Conservation (phyloP, 1,140 invertebrate genomes). For the Nomia melanderi region DNA sequence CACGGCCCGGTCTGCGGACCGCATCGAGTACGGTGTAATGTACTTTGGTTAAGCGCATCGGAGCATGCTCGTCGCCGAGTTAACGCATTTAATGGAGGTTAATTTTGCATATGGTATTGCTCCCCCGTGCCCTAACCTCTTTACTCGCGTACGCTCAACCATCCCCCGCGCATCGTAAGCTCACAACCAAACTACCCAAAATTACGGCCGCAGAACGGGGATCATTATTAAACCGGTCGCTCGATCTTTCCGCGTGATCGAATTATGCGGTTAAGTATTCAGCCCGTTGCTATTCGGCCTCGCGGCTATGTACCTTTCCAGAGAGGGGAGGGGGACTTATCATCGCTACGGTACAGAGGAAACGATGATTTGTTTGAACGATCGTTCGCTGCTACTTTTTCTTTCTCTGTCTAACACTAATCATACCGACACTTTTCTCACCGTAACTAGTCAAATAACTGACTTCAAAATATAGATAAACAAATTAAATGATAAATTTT, state of each 20-base stretch:
- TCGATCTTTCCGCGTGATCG: constrained; percentile 54
- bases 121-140: constrained; percentile 66
- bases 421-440: too few species aligned
- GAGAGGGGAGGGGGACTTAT: neutral
- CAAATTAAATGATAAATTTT: too few species aligned
- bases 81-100: constrained; percentile 73
- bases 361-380: neutral
- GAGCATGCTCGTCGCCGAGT: constrained; percentile 71
- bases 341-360: neutral
- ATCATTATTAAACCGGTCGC: constrained; percentile 59
- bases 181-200: constrained; percentile 62
- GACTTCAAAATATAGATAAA: too few species aligned
- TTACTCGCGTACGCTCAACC: constrained; percentile 61
- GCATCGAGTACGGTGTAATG: constrained; percentile 68
- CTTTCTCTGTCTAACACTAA: too few species aligned
- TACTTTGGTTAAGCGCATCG: constrained; percentile 72
- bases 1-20: constrained; percentile 32
- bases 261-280: constrained; percentile 44
- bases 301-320: neutral
- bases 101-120: constrained; percentile 70
- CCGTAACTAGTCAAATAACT: too few species aligned
- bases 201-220: constrained; percentile 56
- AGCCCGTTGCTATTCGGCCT: neutral
- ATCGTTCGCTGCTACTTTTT: neutral
- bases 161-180: constrained; percentile 54